phyloP scores from a whole-genome alignment of 2,113 vertebrate species.

The Ophiodon elongatus region DNA sequence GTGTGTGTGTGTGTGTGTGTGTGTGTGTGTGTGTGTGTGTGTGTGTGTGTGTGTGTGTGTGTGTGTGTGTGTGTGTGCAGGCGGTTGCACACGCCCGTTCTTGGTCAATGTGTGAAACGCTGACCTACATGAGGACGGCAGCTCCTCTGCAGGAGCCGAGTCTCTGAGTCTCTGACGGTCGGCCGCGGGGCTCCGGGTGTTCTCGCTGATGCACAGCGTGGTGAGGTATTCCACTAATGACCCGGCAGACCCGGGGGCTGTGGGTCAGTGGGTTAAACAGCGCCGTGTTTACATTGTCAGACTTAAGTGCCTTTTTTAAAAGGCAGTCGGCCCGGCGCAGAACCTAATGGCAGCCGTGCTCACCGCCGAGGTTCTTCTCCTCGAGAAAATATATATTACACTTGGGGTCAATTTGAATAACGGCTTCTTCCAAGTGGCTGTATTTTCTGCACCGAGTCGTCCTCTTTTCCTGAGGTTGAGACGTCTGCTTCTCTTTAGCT shows the following conservation, averaged over 20 bases:
- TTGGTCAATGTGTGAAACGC: constrained; percentile 43
- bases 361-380: background rate
- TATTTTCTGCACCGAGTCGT: background rate
- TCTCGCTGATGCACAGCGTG: too few species aligned
- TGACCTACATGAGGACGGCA: constrained; percentile 45
- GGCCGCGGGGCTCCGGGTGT: constrained; percentile 1
- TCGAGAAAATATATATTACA: background rate
- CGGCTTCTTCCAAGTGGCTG: background rate
- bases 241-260: background rate
- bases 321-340: background rate
- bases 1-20: constrained; percentile 1
- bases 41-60: background rate
- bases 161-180: background rate
- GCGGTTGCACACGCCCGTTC: background rate
- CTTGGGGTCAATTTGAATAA: constrained; percentile 3
- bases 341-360: background rate
- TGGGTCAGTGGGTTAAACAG: constrained; percentile 47
- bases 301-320: constrained; percentile 12
- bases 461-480: background rate
- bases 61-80: background rate
- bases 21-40: background rate
- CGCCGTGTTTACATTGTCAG: constrained; percentile 34
- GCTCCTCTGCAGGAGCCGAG: background rate
- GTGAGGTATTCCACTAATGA: too few species aligned
- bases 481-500: constrained; percentile 8